Percentiles rank a stretch among this genome's conserved stretches.
Conservation (phyloP, 1,140 invertebrate species). For the Lerema accius region DNA sequence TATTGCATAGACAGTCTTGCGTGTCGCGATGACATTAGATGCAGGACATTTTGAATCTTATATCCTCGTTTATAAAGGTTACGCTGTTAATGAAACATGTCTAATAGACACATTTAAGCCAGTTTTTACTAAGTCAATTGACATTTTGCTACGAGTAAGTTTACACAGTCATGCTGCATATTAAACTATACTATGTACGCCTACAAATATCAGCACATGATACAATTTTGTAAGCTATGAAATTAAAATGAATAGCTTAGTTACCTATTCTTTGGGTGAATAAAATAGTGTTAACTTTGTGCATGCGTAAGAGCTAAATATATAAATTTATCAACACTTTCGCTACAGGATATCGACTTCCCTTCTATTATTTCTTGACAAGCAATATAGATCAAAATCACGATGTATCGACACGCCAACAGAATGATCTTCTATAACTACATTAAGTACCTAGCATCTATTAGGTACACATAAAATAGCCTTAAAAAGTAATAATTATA, state of each 20-base stretch:
- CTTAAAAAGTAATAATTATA: too few relatives aligned
- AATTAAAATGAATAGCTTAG: too few relatives aligned
- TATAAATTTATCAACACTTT: neutral
- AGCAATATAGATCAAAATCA: neutral
- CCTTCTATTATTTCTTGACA: neutral
- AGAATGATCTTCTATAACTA: neutral
- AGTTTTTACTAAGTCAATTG: constrained; percentile 35
- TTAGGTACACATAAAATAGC: too few relatives aligned
- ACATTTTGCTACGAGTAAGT: constrained; percentile 36
- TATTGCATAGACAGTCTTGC: constrained; percentile 42
- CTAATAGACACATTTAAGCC: neutral
- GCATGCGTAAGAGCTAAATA: too few relatives aligned
- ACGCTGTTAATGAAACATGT: neutral
- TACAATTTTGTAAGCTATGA: too few relatives aligned
- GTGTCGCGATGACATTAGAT: constrained; percentile 26
- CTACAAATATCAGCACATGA: too few relatives aligned
- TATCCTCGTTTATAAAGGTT: neutral
- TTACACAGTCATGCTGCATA: neutral
- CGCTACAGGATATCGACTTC: neutral
- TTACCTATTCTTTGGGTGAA: too few relatives aligned
- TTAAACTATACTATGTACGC: too few relatives aligned
- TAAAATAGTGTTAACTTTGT: too few relatives aligned
- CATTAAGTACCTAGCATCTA: too few relatives aligned
- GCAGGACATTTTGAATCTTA: constrained; percentile 31
- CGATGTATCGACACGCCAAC: neutral